Percentiles rank a stretch among this genome's conserved stretches.
These are phyloP conservation scores for Carcharodon carcharias DNA, from an alignment of 2,797 vertebrate species.

Conservation along the genomic window DNA sequence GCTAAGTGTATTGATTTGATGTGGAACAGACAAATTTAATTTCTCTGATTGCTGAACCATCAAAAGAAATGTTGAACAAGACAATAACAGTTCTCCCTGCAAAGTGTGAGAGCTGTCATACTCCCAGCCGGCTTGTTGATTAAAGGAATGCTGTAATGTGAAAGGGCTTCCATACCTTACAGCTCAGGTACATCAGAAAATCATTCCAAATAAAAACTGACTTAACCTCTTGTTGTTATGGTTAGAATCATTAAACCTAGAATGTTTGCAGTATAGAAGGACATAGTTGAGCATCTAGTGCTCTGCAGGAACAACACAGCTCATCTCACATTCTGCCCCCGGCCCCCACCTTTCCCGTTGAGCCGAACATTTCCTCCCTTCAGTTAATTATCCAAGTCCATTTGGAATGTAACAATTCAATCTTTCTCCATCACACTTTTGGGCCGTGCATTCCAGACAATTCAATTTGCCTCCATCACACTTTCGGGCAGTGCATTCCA, in stretches of 20 bases:
- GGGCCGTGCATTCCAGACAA: too few species aligned
- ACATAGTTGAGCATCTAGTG: not conserved
- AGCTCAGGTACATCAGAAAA: not conserved
- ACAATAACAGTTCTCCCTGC: not conserved
- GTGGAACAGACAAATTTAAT: conserved; percentile 30
- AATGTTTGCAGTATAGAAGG: not conserved
- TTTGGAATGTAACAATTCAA: too few species aligned
- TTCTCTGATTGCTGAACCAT: conserved; percentile 32
- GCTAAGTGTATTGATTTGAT: conserved; percentile 31
- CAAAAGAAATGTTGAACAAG: conserved; percentile 30
- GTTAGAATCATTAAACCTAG: not conserved
- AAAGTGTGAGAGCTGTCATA: not conserved
- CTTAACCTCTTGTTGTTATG: not conserved
- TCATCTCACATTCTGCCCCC: too few species aligned
- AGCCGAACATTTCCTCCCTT: too few species aligned
- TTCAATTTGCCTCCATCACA: too few species aligned
- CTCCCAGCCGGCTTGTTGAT: not conserved
- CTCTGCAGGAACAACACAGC: not conserved
- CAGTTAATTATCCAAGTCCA: too few species aligned
- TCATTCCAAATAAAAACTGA: not conserved
- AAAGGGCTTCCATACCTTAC: not conserved
- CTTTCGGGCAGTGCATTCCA: too few species aligned
- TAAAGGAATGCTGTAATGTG: not conserved
- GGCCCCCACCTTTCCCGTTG: too few species aligned
- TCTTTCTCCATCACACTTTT: too few species aligned